These are phyloP conservation scores for Campylomormyrus tamandua DNA, from an alignment of 2,113 vertebrate species.

Conservation along the genomic window DNA sequence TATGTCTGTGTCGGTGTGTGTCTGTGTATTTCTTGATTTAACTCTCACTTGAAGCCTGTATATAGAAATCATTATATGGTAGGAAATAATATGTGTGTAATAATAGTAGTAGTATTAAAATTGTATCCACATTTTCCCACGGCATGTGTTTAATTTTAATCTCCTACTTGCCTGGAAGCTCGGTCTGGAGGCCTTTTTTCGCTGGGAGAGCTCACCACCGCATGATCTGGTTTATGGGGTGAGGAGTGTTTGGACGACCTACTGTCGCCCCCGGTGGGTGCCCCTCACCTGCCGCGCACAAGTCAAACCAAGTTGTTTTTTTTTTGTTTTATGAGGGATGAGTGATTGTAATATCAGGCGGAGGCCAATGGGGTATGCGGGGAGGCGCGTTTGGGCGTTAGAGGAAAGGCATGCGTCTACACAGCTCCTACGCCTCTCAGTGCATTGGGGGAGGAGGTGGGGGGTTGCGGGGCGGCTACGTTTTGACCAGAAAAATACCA, in stretches of 20 bases:
- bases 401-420: background rate
- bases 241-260: background rate
- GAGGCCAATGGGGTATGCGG: background rate
- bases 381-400: background rate
- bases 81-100: background rate
- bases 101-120: background rate
- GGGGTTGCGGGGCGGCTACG: background rate
- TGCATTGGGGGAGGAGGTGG: background rate
- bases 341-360: background rate
- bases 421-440: too few relatives aligned
- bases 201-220: background rate
- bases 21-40: background rate
- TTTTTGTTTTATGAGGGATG: background rate
- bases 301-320: background rate
- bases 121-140: background rate
- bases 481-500: conserved; percentile 4
- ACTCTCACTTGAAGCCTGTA: background rate
- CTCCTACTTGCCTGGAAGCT: background rate
- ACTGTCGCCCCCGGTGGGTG: background rate
- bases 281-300: background rate
- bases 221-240: background rate
- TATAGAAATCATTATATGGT: background rate
- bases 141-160: background rate
- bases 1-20: background rate
- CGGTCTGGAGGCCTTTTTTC: background rate